Base-by-base conservation (phyloP, 2,888 invertebrate genomes). In the Taenaris catops region DNA sequence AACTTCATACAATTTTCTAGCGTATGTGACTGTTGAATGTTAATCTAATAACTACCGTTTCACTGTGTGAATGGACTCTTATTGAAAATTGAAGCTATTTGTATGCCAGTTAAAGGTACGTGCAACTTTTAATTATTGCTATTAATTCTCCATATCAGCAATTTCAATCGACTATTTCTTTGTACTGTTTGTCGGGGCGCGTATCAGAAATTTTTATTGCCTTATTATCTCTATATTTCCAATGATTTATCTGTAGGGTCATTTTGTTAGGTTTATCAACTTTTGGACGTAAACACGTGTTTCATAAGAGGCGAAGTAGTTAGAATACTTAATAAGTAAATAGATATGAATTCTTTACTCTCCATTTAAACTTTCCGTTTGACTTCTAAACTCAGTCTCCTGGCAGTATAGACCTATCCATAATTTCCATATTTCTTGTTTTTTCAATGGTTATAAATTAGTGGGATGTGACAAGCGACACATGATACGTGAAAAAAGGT, bases 71-170 rank as follows among this genome's bases (percentile, higher is more conserved):
- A 64, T 63, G 66, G 71, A 72, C 69, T 64, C 46, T 64, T 46
- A 55, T 58, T 64, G 48, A 62, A 59, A 58, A 55, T 51, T 60
- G 36, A 47, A 28, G 48, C 48, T 46, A 46, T 50, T 41, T 54
- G 53, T 58, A 43, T 52, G 49, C 50, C 57, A 56, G 63, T 63
- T 52, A 48, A 63, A 76, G 79, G 79, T 79, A 70, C 28, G 79
- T 69, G 42, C 16, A 49, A 48, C 32, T 40, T 38, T 48, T 47
- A 52, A 52, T 44, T 43, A 38, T 44, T 48, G 45, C 33, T 24
- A 34, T 41, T 46, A 34, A 37, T 27, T 17, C 21, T 9, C 31
- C 16, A 29, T 21, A 29, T 31, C 21, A 9, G 21, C 23, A 16
- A 14, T 31, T 23, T 17, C 16, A 31, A 31, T 31, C 31, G 8